phyloP scores from a whole-genome alignment of 2,797 vertebrate species.

The Catostomus latipinnis region DNA sequence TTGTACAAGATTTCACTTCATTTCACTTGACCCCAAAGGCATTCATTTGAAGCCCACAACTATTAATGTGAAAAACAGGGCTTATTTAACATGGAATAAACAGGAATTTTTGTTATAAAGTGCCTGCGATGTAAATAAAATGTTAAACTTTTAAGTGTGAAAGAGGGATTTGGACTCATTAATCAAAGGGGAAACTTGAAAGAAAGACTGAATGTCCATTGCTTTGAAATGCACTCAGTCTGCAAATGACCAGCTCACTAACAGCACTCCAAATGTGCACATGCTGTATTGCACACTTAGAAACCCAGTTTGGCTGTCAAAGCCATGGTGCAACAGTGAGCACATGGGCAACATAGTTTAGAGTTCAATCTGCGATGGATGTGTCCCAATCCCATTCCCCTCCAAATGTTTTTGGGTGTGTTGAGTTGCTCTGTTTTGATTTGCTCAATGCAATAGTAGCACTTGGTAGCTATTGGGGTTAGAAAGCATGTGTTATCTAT shows the following conservation, averaged over 20 bases:
- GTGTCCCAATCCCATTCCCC: neutral
- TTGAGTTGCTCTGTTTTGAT: no score
- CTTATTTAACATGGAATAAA: slow-evolving; percentile 14
- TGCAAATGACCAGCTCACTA: slow-evolving; percentile 18
- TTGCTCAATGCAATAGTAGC: no score
- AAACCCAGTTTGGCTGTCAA: neutral
- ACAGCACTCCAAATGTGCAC: slow-evolving; percentile 22
- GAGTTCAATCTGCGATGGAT: slow-evolving; percentile 20
- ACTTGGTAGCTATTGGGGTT: slow-evolving; percentile 1
- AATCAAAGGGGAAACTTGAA: slow-evolving; percentile 24
- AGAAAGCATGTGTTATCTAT: slow-evolving; percentile 53
- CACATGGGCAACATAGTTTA: neutral
- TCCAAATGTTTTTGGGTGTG: no score
- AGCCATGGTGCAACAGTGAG: neutral
- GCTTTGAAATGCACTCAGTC: slow-evolving; percentile 28
- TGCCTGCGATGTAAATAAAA: slow-evolving; percentile 21
- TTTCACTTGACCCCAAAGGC: neutral
- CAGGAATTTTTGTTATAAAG: neutral
- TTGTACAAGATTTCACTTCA: neutral
- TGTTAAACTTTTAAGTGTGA: slow-evolving; percentile 10
- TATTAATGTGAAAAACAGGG: neutral
- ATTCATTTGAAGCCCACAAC: neutral
- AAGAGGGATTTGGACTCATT: slow-evolving; percentile 16
- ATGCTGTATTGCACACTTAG: neutral
- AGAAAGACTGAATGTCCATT: slow-evolving; percentile 24